Conservation (phyloP, 2,797 vertebrate species). For the Nyctibius grandis region DNA sequence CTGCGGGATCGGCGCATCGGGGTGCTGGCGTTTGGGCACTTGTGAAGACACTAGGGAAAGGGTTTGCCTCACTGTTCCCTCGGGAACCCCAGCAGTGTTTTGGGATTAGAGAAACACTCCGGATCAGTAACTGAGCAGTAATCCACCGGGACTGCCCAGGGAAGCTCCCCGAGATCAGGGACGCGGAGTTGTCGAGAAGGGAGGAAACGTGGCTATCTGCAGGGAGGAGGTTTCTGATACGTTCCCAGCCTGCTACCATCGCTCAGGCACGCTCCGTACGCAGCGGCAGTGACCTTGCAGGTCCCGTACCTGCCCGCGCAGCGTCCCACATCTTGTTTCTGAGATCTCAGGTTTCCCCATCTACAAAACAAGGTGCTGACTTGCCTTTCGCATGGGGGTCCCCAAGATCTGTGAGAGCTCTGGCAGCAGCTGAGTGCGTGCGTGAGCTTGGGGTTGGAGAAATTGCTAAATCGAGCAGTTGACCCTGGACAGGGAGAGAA, state of each 20-base stretch:
- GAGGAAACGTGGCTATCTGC: not conserved
- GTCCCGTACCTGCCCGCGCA: not conserved
- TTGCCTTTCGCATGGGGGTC: not conserved
- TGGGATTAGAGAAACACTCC: not conserved
- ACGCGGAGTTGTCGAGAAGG: not conserved
- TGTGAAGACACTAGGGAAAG: not conserved
- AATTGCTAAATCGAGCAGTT: not conserved
- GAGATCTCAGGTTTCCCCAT: not conserved
- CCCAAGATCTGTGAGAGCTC: not conserved
- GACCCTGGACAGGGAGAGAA: not conserved
- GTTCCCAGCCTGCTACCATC: not conserved
- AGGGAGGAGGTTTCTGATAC: not conserved
- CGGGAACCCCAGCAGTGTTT: not conserved
- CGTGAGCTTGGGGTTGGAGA: not conserved
- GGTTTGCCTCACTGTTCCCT: not conserved
- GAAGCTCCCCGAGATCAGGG: not conserved
- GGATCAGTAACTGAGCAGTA: not conserved
- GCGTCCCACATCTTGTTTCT: not conserved
- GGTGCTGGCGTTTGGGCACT: not conserved
- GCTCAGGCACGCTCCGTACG: rapidly evolving
- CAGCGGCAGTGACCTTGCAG: not conserved
- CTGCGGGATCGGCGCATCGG: not conserved
- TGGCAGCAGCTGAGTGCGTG: not conserved
- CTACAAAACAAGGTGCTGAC: not conserved
- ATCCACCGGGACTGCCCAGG: not conserved